phyloP scores from a whole-genome alignment of 2,113 vertebrate genomes.

The Clupea harengus region DNA sequence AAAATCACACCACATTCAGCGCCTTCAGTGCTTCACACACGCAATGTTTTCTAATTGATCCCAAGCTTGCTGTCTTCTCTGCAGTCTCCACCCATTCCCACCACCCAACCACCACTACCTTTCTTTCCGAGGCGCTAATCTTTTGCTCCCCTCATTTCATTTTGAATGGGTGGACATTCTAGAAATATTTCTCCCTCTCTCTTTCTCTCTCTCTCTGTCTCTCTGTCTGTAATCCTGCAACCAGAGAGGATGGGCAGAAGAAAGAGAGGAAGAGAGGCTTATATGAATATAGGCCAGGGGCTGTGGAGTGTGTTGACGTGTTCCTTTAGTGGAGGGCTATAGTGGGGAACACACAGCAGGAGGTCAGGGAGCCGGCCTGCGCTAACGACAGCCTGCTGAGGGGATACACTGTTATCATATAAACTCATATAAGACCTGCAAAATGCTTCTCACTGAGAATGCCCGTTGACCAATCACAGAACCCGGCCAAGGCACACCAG shows the following conservation, averaged over 20 bases:
- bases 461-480: background rate
- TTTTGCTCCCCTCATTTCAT: background rate
- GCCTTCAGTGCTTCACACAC: background rate
- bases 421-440: background rate
- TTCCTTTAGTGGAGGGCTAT: background rate
- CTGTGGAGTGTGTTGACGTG: background rate
- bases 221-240: background rate
- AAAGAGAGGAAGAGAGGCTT: background rate
- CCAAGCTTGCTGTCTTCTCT: background rate
- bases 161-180: background rate
- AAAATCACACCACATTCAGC: background rate
- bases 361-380: background rate
- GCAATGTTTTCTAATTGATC: background rate
- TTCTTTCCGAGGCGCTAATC: background rate
- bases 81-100: background rate
- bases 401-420: background rate
- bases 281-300: conserved; percentile 24
- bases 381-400: too few relatives aligned
- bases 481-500: too few relatives aligned
- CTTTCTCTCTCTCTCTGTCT: background rate
- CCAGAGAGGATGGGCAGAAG: background rate
- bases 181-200: background rate
- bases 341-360: conserved; percentile 1
- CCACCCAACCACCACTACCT: background rate
- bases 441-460: background rate